phyloP scores from a whole-genome alignment of 2,797 vertebrate genomes.

The Trachops cirrhosus region DNA sequence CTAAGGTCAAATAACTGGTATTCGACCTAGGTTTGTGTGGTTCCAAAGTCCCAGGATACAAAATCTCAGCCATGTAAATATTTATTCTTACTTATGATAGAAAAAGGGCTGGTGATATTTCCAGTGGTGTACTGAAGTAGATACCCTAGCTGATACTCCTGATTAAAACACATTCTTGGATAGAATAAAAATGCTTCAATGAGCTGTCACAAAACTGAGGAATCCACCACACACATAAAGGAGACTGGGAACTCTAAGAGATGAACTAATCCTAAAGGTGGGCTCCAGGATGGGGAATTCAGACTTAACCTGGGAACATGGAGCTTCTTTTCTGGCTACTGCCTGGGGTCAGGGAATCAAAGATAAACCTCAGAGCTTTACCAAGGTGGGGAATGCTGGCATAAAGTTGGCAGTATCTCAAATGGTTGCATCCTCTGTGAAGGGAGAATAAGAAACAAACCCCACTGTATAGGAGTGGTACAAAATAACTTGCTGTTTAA shows the following conservation, averaged over 20 bases:
- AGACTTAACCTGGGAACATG: background rate
- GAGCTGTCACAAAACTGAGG: background rate
- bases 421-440: background rate
- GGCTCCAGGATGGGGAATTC: background rate
- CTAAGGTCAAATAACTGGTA: background rate
- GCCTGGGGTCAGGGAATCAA: background rate
- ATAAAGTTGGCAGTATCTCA: background rate
- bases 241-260: background rate
- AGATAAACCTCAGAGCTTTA: background rate
- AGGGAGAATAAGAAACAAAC: background rate
- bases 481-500: background rate
- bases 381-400: background rate
- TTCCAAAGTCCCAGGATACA: background rate
- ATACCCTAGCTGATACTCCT: background rate
- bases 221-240: background rate
- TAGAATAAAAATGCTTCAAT: background rate
- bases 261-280: background rate
- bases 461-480: background rate
- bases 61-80: conserved; percentile 38
- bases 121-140: background rate
- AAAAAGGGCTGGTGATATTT: background rate
- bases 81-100: conserved; percentile 32
- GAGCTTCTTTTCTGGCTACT: background rate
- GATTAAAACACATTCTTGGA: conserved; percentile 17
- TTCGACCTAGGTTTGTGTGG: conserved; percentile 23